Evolutionary conservation across 2,888 invertebrate species (phyloP).

Genomic region (Lasioglossum lativentre): DNA sequence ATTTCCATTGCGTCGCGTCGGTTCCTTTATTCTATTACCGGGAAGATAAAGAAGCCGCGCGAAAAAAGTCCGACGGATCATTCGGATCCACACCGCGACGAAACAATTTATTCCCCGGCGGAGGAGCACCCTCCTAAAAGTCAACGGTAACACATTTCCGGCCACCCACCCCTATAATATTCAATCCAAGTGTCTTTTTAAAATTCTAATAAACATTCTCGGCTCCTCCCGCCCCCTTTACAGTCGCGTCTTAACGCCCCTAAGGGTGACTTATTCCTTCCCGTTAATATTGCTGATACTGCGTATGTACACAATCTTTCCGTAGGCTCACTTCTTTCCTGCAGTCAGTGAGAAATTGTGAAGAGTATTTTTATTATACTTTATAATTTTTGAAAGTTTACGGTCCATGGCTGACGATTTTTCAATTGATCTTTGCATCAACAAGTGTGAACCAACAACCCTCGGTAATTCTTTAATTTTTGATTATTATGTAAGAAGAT

Average conservation of each 20-base stretch:
- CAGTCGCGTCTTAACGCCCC: neutral
- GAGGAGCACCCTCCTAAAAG: slow-evolving; percentile 20
- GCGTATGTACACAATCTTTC: too few relatives aligned
- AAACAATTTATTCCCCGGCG: slow-evolving; percentile 51
- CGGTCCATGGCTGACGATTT: too few relatives aligned
- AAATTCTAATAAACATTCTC: slow-evolving; percentile 41
- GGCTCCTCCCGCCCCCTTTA: neutral
- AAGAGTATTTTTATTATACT: too few relatives aligned
- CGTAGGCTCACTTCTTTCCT: too few relatives aligned
- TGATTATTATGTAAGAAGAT: too few relatives aligned
- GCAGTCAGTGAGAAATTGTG: too few relatives aligned
- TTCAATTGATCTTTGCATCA: too few relatives aligned
- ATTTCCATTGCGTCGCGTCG: slow-evolving; percentile 49
- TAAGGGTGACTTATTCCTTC: too few relatives aligned
- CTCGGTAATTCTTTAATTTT: too few relatives aligned
- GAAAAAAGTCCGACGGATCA: slow-evolving; percentile 22
- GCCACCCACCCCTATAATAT: slow-evolving; percentile 33
- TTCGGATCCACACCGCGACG: slow-evolving; percentile 30
- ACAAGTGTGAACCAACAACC: too few relatives aligned
- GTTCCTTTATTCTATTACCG: slow-evolving; percentile 54
- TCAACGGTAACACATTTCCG: slow-evolving; percentile 49
- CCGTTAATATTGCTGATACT: too few relatives aligned
- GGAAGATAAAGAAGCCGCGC: slow-evolving; percentile 38
- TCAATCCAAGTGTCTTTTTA: slow-evolving; percentile 42
- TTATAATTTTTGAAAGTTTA: too few relatives aligned